Evolutionary conservation across 2,888 invertebrate genomes (phyloP), one percentile per base, ranked within the genome.

Genomic region (Tiliacea aurago): DNA sequence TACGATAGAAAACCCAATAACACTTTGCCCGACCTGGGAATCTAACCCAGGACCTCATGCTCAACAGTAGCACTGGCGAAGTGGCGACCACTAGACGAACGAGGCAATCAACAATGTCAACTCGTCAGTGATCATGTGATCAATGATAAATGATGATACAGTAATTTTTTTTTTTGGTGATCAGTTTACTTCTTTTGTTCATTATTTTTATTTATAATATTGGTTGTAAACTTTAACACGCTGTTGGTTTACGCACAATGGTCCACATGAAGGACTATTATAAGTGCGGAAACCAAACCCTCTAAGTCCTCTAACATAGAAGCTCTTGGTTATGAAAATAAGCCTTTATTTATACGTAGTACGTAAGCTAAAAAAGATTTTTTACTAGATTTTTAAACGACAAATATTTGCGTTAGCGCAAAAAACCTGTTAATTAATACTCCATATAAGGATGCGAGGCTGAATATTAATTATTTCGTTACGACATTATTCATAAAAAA

Each of bases 401-500:
- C 41, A 64, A 61, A 68, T 23, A 56, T 74, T n/a, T 66, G 15
- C 43, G 18, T 33, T 28, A 58, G 28, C 28, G 11, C 33, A 20
- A 64, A 55, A 74, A 68, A 65, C 33, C 15, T 66, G 80, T 69
- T 76, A 71, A 69, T 61, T 76, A 68, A 66, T 64, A 61, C 13
- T 71, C 68, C 61, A 20, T 20, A 43, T 53, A 71, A 71, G 59
- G 23, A 71, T 66, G 76, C 49, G 53, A 69, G 20, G 37, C n/a
- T 23, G 64, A 71, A 78, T 78, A 63, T 47, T 61, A 72, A 68
- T 78, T 33, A 71, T 55, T 80, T 28, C 23, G 53, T 79, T 79
- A 67, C 61, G 33, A 43, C 23, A 75, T 67, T 28, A 20, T 13
- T 37, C 23, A 18, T 64, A 49, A 43, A 55, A 66, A 64, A 49